phyloP scores from a whole-genome alignment of 2,888 invertebrate species.

The Allygus modestus region DNA sequence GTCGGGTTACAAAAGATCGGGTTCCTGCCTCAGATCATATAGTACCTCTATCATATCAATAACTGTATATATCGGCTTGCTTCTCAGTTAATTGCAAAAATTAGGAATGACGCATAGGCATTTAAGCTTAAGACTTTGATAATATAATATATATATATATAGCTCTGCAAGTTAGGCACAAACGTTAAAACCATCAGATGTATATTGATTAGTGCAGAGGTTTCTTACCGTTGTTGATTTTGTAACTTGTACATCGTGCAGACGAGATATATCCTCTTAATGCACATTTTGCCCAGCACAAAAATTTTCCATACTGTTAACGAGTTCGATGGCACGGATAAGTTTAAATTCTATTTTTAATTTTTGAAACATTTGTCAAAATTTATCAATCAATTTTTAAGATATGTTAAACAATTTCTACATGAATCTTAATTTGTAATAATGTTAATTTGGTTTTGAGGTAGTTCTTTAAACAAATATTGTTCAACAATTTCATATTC shows the following conservation, averaged over 20 bases:
- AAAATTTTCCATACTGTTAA: not conserved
- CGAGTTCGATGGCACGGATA: not conserved
- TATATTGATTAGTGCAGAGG: slow-evolving; percentile 32
- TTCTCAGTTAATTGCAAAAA: slow-evolving; percentile 38
- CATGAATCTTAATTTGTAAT: not conserved
- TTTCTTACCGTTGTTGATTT: slow-evolving; percentile 34
- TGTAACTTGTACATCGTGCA: slow-evolving; percentile 23
- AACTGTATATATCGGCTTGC: slow-evolving; percentile 56
- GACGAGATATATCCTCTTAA: slow-evolving; percentile 7
- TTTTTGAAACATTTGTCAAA: not conserved
- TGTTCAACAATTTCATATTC: not conserved
- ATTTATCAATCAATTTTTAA: not conserved
- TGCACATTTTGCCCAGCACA: slow-evolving; percentile 51
- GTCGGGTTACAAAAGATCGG: not conserved
- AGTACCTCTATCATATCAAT: slow-evolving; percentile 52
- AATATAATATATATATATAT: slow-evolving; percentile 46
- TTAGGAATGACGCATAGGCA: slow-evolving; percentile 45
- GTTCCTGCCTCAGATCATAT: slow-evolving; percentile 38
- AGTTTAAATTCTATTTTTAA: not conserved
- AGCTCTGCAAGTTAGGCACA: slow-evolving; percentile 55
- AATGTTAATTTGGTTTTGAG: not conserved
- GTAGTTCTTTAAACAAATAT: not conserved
- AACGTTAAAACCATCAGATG: slow-evolving; percentile 26
- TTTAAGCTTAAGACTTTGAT: slow-evolving; percentile 56
- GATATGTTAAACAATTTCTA: not conserved